Base-by-base conservation (phyloP, 2,888 invertebrate genomes). In the Plemyria rubiginata region DNA sequence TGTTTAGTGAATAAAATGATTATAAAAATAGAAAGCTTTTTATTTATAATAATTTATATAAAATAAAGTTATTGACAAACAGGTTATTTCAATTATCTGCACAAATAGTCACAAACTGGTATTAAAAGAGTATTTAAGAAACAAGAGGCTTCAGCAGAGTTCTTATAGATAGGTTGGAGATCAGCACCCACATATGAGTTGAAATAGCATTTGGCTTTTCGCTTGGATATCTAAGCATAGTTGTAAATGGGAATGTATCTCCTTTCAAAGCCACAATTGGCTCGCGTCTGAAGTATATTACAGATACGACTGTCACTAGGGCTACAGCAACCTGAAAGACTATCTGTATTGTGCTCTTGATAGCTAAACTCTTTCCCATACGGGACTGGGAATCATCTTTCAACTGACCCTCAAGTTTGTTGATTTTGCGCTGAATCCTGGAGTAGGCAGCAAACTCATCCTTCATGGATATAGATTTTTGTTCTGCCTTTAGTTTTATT, bases 361-460 rank as follows among this genome's bases (percentile, higher is more conserved):
- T 72, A 4, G 91, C 87, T 43, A 91, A 70, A 61, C 79, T 88
- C 65, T 85, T 91, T 63, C 82, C 86, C 41, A 89, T 79, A 4
- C 92, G 79, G 8, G 79, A 73, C 58, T 92, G 87, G 13, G 90
- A 83, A 46, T 79, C 80, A 40, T 90, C 88, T 74, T 91, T 89
- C 36, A 94, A 71, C 60, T 90, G 78, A 61, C 77, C 79, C 73
- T 94, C 94, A n/a, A 94, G 75, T 70, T 84, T 89, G 68, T 92
- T 94, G 22, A 95, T 94, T 80, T 87, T 93, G 48, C 94, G 84
- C 76, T 94, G 94, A 40, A 94, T 67, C 79, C 94, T 94, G 1
- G 94, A 94, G 77, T 93, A 94, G 40, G 93, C 91, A 6, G 94
- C 94, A 82, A 95, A 95, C 69, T 94, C 91, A 68, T 94, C 94